Conservation (phyloP, 2,888 invertebrate genomes). For the Andrena bicolor region DNA sequence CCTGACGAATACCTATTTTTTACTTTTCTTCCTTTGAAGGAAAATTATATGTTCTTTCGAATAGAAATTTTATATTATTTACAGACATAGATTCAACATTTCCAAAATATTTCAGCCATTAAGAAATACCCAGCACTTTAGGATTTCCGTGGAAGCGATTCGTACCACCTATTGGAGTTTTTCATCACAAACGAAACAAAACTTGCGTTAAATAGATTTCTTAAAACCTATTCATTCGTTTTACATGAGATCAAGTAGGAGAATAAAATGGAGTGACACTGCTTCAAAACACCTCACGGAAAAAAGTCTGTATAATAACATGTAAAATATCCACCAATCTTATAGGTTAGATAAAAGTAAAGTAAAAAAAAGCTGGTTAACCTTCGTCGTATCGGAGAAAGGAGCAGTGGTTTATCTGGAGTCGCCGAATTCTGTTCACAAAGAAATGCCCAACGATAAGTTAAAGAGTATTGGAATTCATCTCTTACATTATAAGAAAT, state of each 20-base stretch:
- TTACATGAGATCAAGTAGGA: neutral
- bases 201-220: no score
- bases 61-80: no score
- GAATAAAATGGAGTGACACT: neutral
- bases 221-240: no score
- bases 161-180: no score
- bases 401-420: constrained; percentile 34
- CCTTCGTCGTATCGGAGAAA: constrained; percentile 49
- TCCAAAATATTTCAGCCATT: no score
- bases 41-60: no score
- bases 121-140: no score
- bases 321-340: constrained; percentile 28
- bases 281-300: neutral
- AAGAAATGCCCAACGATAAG: constrained; percentile 10
- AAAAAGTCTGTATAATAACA: neutral
- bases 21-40: no score
- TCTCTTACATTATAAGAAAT: neutral
- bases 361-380: constrained; percentile 43
- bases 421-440: constrained; percentile 36
- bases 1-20: no score
- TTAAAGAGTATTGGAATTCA: constrained; percentile 2
- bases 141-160: no score
- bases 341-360: constrained; percentile 24
- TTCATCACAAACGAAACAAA: no score
- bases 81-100: no score